phyloP scores from a whole-genome alignment of 2,888 invertebrate species.

The Anthrax anthrax region DNA sequence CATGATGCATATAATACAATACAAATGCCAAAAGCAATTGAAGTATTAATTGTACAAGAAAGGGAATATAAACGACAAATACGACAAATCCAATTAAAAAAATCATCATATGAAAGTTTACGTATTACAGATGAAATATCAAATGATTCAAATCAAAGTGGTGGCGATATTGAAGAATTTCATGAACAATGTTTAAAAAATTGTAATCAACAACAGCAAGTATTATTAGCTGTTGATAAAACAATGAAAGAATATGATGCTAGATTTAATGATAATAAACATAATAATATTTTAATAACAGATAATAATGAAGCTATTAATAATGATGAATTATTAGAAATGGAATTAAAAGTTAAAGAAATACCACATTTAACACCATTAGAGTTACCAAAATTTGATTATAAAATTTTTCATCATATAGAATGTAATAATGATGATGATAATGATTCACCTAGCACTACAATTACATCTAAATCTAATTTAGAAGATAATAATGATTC shows the following conservation, averaged over 20 bases:
- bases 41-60: conserved; percentile 25
- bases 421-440: too few species aligned
- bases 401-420: conserved; percentile 7
- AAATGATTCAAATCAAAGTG: background rate
- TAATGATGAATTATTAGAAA: conserved; percentile 7
- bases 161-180: background rate
- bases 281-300: background rate
- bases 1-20: conserved; percentile 27
- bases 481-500: too few species aligned
- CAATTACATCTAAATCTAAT: too few species aligned
- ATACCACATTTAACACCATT: conserved; percentile 26
- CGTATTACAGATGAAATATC: conserved; percentile 13
- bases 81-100: conserved; percentile 25
- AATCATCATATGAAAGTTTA: conserved; percentile 23
- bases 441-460: too few species aligned
- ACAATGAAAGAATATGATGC: conserved; percentile 28
- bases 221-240: conserved; percentile 17
- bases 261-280: conserved; percentile 18
- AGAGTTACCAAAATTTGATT: conserved; percentile 28
- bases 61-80: conserved; percentile 27
- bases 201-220: background rate
- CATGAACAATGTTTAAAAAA: background rate
- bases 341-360: conserved; percentile 14
- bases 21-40: conserved; percentile 21
- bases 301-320: conserved; percentile 2